Evolutionary conservation across 92 coral and sea anemone genomes (phyloP).

Genomic region (Porites cylindrica): DNA sequence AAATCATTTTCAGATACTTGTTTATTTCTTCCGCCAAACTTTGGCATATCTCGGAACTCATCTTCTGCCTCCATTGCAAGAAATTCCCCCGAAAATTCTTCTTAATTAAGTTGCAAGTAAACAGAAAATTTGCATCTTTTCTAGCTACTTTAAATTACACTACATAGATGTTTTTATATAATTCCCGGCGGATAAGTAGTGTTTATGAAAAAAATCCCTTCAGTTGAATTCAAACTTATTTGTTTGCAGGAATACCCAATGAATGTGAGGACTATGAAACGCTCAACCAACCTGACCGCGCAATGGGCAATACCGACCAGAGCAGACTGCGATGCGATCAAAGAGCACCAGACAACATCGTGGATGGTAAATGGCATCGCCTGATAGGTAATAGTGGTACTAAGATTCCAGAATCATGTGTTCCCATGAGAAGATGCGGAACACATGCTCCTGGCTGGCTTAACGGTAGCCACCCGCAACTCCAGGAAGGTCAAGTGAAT

Average conservation of each 20-base stretch:
- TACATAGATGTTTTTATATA: no score
- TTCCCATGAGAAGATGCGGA: neutral
- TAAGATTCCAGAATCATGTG: neutral
- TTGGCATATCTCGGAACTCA: no score
- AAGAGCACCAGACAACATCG: neutral
- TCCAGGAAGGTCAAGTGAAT: neutral
- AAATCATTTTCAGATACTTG: no score
- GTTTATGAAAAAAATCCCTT: no score
- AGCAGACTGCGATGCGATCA: neutral
- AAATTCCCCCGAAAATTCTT: no score
- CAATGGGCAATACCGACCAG: neutral
- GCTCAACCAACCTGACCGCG: neutral
- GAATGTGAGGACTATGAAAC: neutral
- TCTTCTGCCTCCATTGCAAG: no score
- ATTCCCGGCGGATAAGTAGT: no score
- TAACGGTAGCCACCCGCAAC: neutral
- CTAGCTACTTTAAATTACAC: no score
- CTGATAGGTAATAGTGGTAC: neutral
- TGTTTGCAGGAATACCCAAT: neutral
- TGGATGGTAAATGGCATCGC: neutral
- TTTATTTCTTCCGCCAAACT: no score
- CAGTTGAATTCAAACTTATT: neutral
- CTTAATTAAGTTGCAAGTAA: no score
- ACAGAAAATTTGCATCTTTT: no score
- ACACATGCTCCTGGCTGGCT: slow-evolving; percentile 5